Conservation (phyloP, 2,888 invertebrate species). For the Dexiosoma caninum region DNA sequence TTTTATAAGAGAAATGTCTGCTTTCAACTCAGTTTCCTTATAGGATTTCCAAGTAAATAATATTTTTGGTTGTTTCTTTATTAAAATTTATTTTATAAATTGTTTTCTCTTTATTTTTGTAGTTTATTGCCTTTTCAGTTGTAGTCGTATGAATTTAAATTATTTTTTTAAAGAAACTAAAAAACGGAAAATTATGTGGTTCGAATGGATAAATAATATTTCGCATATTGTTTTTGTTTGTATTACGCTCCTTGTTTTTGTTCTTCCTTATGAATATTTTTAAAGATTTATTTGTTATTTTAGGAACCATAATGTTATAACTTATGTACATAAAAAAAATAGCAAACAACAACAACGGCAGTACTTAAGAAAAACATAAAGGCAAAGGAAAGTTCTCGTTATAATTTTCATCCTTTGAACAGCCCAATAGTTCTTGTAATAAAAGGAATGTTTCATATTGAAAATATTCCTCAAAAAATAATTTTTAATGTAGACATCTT, state of each 20-base stretch:
- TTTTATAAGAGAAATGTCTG: too few species aligned
- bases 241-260: not conserved
- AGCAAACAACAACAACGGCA: not conserved
- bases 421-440: conserved; percentile 2
- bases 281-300: conserved; percentile 35
- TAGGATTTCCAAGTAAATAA: not conserved
- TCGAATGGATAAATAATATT: not conserved
- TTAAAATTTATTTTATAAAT: not conserved
- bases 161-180: not conserved
- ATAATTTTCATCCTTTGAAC: conserved; percentile 25
- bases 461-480: too few species aligned
- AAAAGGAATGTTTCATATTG: too few species aligned
- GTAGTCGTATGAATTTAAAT: not conserved
- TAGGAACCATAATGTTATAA: conserved; percentile 41
- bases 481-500: too few species aligned
- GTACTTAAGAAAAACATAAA: not conserved
- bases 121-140: not conserved
- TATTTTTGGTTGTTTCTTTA: not conserved
- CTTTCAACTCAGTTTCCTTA: too few species aligned
- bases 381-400: conserved; percentile 13
- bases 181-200: not conserved
- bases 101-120: not conserved
- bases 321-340: conserved; percentile 12
- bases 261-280: conserved; percentile 10
- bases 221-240: not conserved